Conservation (phyloP, 2,113 vertebrate genomes). For the Nibea coibor region DNA sequence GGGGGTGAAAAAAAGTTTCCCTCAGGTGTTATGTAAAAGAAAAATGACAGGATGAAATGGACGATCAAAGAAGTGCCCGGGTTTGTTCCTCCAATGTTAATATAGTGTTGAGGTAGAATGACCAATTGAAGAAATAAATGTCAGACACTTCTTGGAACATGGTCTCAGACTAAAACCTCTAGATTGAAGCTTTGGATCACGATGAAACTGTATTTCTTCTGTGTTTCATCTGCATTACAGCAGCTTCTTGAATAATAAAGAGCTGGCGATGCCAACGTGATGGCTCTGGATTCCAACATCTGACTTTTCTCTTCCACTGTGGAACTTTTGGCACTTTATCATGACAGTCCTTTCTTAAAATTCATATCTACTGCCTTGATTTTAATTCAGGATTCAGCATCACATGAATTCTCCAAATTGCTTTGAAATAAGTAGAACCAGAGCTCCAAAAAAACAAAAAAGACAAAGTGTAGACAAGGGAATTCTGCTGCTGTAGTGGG, state of each 20-base stretch:
- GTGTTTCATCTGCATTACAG: conserved; percentile 9
- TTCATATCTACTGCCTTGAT: background rate
- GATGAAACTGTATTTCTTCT: background rate
- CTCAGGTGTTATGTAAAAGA: conserved; percentile 40
- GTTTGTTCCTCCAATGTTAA: conserved; percentile 24
- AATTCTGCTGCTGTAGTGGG: background rate
- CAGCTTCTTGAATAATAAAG: conserved; percentile 12
- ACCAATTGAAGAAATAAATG: conserved; percentile 23
- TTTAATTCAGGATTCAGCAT: background rate
- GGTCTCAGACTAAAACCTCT: background rate
- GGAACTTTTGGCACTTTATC: background rate
- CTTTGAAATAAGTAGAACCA: background rate
- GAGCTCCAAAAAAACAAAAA: background rate
- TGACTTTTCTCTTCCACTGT: conserved; percentile 22
- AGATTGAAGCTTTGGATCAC: background rate
- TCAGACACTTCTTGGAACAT: background rate
- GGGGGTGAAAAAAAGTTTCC: conserved; percentile 5
- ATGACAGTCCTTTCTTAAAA: background rate
- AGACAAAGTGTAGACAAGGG: background rate
- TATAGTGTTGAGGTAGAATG: background rate
- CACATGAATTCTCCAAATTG: background rate
- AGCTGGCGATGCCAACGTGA: background rate
- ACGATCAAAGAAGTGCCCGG: conserved; percentile 26
- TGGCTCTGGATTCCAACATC: conserved; percentile 11
- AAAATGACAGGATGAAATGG: conserved; percentile 26